phyloP scores from a whole-genome alignment of 2,113 vertebrate species.

The Steatornis caripensis region DNA sequence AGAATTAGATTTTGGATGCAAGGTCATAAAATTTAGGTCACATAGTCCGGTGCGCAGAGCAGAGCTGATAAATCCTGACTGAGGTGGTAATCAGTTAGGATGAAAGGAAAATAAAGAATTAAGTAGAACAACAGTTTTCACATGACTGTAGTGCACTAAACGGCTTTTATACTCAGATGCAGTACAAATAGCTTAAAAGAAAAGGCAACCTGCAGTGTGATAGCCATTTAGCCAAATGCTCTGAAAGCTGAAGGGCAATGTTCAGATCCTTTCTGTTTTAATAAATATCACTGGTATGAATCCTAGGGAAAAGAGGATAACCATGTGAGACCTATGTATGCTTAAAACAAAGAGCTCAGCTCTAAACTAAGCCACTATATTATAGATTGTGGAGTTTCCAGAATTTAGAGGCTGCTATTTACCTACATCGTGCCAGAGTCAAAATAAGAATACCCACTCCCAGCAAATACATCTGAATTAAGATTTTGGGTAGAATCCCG shows the following conservation, averaged over 20 bases:
- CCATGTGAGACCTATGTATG: neutral
- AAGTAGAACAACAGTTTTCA: slow-evolving; percentile 26
- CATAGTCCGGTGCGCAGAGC: slow-evolving; percentile 42
- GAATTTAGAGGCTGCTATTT: neutral
- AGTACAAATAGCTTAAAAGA: neutral
- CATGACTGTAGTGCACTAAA: neutral
- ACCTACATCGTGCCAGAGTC: neutral
- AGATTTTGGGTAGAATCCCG: neutral
- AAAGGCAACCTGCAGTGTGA: neutral
- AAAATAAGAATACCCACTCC: neutral
- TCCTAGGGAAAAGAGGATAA: neutral
- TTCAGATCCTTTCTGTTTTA: slow-evolving; percentile 2
- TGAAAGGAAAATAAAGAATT: slow-evolving; percentile 37
- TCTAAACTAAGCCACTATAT: neutral
- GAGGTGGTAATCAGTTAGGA: slow-evolving; percentile 32
- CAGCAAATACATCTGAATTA: neutral
- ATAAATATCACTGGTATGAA: neutral
- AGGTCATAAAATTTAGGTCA: slow-evolving; percentile 58
- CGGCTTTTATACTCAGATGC: neutral
- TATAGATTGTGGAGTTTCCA: neutral
- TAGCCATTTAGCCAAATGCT: neutral
- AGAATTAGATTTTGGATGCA: slow-evolving; percentile 17
- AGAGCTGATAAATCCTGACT: slow-evolving; percentile 44
- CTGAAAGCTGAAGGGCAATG: neutral
- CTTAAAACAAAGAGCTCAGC: neutral